phyloP scores from a whole-genome alignment of 2,113 vertebrate genomes.

The Struthidea cinerea region DNA sequence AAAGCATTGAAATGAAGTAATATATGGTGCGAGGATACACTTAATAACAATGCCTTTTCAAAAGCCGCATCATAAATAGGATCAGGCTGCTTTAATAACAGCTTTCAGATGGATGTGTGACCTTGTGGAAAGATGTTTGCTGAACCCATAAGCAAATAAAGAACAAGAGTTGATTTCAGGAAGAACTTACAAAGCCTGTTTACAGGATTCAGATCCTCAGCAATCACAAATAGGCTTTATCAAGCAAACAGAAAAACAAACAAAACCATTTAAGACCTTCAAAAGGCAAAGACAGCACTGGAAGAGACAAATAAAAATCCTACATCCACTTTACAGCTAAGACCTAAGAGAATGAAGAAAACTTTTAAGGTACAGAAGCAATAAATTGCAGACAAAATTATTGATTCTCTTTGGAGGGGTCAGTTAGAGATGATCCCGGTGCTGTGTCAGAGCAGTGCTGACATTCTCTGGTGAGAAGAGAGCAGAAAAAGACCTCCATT shows the following conservation, averaged over 20 bases:
- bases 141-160: neutral
- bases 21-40: neutral
- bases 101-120: neutral
- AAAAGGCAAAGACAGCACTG: neutral
- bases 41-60: neutral
- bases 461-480: neutral
- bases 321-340: neutral
- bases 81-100: neutral
- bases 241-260: neutral
- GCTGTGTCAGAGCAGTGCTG: neutral
- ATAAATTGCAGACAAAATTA: neutral
- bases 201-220: neutral
- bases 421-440: neutral
- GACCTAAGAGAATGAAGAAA: neutral
- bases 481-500: neutral
- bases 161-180: neutral
- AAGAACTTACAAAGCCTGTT: neutral
- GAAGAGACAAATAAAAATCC: neutral
- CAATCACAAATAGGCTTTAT: neutral
- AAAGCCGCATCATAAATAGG: accelerated
- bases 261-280: accelerated
- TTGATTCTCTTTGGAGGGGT: neutral
- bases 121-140: neutral
- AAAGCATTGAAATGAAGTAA: neutral
- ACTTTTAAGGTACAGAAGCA: neutral